These are phyloP conservation scores for Cephalotes varians DNA, from an alignment of 2,888 invertebrate species.

Conservation along the genomic window DNA sequence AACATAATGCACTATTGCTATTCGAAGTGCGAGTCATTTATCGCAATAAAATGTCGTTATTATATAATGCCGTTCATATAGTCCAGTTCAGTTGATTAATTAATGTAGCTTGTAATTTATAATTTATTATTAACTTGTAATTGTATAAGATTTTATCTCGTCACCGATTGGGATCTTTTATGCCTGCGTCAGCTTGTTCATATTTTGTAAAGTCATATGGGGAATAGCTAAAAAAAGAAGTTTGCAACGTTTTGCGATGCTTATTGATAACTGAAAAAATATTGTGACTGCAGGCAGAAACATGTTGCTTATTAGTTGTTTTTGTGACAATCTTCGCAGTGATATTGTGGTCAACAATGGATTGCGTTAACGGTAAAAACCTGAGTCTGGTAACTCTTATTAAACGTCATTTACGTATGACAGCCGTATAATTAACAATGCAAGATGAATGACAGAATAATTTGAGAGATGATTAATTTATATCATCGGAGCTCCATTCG, in stretches of 20 bases:
- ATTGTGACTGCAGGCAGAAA: neutral
- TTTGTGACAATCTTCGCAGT: neutral
- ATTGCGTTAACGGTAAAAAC: constrained; percentile 1
- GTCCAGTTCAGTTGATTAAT: neutral
- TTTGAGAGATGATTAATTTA: constrained; percentile 8
- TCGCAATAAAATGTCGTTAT: constrained; percentile 13
- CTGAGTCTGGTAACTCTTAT: neutral
- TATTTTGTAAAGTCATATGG: neutral
- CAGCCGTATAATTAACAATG: constrained; percentile 9
- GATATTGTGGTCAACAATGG: neutral
- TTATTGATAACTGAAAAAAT: neutral
- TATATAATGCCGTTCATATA: neutral
- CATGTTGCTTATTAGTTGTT: constrained; percentile 11
- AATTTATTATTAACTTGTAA: neutral
- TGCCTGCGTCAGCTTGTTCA: neutral
- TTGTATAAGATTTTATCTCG: neutral
- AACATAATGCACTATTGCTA: constrained; percentile 26
- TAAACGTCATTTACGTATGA: neutral
- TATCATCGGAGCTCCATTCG: neutral
- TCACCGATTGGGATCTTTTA: neutral
- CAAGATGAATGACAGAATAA: constrained; percentile 7
- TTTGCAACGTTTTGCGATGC: neutral
- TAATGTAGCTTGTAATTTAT: neutral
- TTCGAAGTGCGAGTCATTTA: constrained; percentile 15
- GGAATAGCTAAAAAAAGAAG: neutral